Conservation (phyloP, 2,797 vertebrate genomes). For the Danionella dracula region DNA sequence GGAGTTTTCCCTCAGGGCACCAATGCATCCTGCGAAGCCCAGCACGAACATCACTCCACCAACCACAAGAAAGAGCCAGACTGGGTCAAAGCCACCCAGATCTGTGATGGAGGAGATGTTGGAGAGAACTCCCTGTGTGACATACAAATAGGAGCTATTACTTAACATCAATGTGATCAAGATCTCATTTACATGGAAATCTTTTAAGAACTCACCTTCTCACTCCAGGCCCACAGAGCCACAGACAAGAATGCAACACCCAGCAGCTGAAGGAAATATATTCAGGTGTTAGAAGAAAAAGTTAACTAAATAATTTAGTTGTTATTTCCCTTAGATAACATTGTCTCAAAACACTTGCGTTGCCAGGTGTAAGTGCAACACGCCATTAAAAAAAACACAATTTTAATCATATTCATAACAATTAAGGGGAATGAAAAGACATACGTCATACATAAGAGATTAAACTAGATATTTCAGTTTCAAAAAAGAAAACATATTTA, state of each 20-base stretch:
- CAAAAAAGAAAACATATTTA: no score
- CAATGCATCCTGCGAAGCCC: conserved; percentile 96
- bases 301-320: no score
- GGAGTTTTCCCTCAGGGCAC: conserved; percentile 93
- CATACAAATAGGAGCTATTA: background rate
- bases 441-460: no score
- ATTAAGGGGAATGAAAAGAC: no score
- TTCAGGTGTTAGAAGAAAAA: no score
- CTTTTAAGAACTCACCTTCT: conserved; percentile 78
- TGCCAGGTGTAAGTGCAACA: no score
- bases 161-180: background rate
- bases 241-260: conserved; percentile 95
- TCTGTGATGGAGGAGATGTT: conserved; percentile 99
- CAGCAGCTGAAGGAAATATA: conserved; percentile 75
- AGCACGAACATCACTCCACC: conserved; percentile 98
- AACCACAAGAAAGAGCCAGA: conserved; percentile 97
- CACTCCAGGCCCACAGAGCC: conserved; percentile 97
- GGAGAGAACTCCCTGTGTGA: conserved; percentile 86
- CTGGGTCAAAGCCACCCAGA: conserved; percentile 93
- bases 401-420: no score
- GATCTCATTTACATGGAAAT: background rate
- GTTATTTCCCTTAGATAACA: no score
- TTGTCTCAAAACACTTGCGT: no score
- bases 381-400: no score
- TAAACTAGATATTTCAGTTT: no score